Evolutionary conservation across 1,140 invertebrate genomes (phyloP), one percentile per base, ranked within the genome.

Genomic region (Stegodyphus mimosarum): DNA sequence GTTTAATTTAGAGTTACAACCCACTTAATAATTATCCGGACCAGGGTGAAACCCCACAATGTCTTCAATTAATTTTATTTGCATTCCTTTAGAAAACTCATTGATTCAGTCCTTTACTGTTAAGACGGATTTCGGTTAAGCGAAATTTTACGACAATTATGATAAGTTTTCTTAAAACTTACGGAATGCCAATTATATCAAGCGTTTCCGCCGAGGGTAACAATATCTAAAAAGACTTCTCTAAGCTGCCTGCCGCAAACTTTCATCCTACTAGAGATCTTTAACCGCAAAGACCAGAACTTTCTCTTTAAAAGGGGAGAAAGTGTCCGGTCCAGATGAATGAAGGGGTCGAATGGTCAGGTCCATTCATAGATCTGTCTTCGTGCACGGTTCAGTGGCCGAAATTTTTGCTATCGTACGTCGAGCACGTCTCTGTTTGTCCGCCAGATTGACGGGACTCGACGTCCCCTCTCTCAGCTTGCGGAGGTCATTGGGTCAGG

Each of bases 401-500:
- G 55, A 60, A 60, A 60, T 60, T 60, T 15, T 15, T 9, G 55
- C 9, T 4, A 11, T 11, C 55, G 55, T 5, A 60, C 15, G 9
- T 60, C 9, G 15, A 15, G 55, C 55, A 60, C 55, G 55, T 60
- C 33, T 60, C 55, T 9, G 55, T 15, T 60, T 33, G 69, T 71
- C 15, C 69, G 7, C 69, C 11, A 49, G 3, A 18, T 13, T 49
- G 48, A 49, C 49, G 33, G 69, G 5, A 11, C 11, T 71, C 69
- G n/a, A 7, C 33, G 48, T 33, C 33, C 11, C 48, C 11, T 13
- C 13, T n/a, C 10, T 48, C 33, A 18, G 15, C n/a, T 48, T 71
- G 69, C 69, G 48, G 11, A 51, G 69, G 69, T 33, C 33, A 71
- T 50, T 71, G 33, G 69, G 69, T 71, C 69, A 71, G 33, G 6